phyloP scores from a whole-genome alignment of 2,888 invertebrate genomes.

The Neria commutata region DNA sequence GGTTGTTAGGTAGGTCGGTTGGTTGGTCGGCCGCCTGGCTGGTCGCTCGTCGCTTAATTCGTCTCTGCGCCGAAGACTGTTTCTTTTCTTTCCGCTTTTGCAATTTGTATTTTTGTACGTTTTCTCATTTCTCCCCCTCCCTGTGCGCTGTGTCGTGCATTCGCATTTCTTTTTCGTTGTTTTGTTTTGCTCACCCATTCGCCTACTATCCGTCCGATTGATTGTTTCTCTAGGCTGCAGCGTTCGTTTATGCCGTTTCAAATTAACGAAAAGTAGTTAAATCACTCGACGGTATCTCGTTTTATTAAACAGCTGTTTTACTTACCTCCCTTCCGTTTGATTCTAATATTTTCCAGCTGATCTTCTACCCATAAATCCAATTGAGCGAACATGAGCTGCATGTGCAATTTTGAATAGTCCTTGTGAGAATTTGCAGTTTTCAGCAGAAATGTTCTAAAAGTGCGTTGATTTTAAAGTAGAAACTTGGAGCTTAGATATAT shows the following conservation, averaged over 20 bases:
- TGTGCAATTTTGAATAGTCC: too few species aligned
- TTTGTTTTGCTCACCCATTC: slow-evolving; percentile 17
- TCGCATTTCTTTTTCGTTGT: slow-evolving; percentile 7
- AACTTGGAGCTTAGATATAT: too few species aligned
- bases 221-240: neutral
- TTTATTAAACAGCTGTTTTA: slow-evolving; percentile 7
- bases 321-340: neutral
- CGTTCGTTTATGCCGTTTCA: slow-evolving; percentile 6
- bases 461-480: too few species aligned
- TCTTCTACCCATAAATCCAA: neutral
- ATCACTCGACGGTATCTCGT: slow-evolving; percentile 1
- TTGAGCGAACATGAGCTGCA: too few species aligned
- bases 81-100: slow-evolving; percentile 1
- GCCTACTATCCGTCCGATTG: neutral
- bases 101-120: neutral
- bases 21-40: neutral
- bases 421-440: too few species aligned
- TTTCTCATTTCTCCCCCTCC: neutral
- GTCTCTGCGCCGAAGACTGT: neutral
- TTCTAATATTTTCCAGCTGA: slow-evolving; percentile 1
- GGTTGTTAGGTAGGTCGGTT: neutral
- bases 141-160: neutral
- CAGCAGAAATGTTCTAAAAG: too few species aligned
- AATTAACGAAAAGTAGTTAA: slow-evolving; percentile 17
- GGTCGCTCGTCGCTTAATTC: neutral